Base-by-base conservation (phyloP, 64 coral and sea anemone genomes). In the Actinia tenebrosa region DNA sequence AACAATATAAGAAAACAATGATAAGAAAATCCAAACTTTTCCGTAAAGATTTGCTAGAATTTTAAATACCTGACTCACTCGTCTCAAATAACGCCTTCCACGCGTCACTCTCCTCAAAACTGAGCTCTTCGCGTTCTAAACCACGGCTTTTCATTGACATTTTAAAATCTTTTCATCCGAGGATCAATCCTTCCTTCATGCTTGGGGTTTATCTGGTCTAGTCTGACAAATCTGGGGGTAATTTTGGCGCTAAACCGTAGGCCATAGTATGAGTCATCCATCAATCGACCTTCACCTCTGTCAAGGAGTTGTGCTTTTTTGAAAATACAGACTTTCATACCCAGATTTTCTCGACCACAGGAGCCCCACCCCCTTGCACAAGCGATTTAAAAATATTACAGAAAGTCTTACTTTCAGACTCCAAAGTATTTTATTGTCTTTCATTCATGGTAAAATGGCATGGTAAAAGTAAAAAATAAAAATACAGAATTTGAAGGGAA, bases 41-140 rank as follows among this genome's bases (percentile, higher is more conserved):
- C 13, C 22, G 26, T 45, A 7, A 19, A 55, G n/a, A 44, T 86
- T 52, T 9, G 45, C 47, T 47, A 81, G 30, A 14, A 56, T 64
- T 55, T 23, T 53, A 26, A 1, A 66, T 87, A 91, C 90, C 90
- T 91, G 79, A 69, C 46, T 82, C 90, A 25, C 71, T 52, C 68
- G 85, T 63, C 64, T 92, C 86, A 85, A 92, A 92, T 30, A 92
- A 80, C 53, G 86, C 80, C 83, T 89, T 83, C 91, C 91, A 92
- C 42, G 88, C 91, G 86, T 88, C 86, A 60, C 85, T 91, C 30
- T 78, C 50, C 59, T 77, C 86, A 37, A 91, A 91, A 87, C 26
- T 56, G 45, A 75, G 69, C 69, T 75, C 69, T 75, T 42, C 69
- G 69, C 69, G 69, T 42, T 75, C 69, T 13, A 27, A 5, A 75